These are phyloP conservation scores for Lagorchestes hirsutus DNA, from an alignment of 2,797 vertebrate species.

Conservation along the genomic window DNA sequence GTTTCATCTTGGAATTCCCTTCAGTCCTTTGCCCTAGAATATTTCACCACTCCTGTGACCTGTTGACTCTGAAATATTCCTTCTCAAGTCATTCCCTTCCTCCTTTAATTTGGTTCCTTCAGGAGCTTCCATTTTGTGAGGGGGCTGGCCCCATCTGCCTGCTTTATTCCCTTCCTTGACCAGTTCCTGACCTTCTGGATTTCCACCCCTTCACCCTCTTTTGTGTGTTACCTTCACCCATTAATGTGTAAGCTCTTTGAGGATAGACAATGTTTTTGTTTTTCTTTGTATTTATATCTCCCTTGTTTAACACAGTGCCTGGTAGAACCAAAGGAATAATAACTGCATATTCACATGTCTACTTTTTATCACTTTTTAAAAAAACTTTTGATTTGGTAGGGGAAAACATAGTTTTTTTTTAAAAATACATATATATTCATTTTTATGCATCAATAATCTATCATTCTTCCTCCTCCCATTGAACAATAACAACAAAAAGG, in stretches of 20 bases:
- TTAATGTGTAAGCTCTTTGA: neutral
- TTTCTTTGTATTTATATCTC: too few species aligned
- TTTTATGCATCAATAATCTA: too few species aligned
- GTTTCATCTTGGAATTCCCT: neutral
- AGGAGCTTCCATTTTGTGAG: neutral
- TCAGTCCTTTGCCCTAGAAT: neutral
- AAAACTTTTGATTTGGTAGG: too few species aligned
- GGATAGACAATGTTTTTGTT: neutral
- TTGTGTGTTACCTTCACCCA: neutral
- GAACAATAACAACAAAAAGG: too few species aligned
- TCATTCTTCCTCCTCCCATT: too few species aligned
- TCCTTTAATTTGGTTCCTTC: neutral
- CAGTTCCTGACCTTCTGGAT: neutral
- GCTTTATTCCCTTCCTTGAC: neutral
- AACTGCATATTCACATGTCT: too few species aligned
- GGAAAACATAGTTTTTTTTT: too few species aligned
- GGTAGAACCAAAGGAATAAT: too few species aligned
- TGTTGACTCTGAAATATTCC: neutral
- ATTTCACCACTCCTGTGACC: neutral
- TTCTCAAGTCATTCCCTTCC: neutral
- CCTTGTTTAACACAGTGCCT: too few species aligned
- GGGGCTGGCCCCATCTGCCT: neutral
- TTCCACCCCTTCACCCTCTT: neutral
- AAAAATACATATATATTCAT: too few species aligned
- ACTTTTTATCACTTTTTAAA: too few species aligned